These are phyloP conservation scores for Nixonia krombeini DNA, from an alignment of 1,140 invertebrate genomes.

Conservation along the genomic window DNA sequence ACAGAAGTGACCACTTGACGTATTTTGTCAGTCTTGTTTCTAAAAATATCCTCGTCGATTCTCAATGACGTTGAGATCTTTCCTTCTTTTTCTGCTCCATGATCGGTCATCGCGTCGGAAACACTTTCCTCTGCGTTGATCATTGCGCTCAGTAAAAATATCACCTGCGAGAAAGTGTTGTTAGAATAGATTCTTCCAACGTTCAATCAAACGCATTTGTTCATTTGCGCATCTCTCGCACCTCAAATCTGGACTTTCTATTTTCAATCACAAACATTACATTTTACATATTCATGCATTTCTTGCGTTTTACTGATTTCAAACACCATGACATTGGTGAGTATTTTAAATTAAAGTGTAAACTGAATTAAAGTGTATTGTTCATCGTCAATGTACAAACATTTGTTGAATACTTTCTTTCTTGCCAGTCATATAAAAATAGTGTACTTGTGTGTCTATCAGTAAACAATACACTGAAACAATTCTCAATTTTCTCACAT, in stretches of 20 bases:
- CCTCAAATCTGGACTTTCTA: background rate
- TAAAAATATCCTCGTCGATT: slow-evolving; percentile 52
- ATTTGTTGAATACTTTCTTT: too few species aligned
- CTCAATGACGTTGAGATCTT: slow-evolving; percentile 68
- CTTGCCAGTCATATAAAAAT: too few species aligned
- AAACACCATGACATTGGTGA: too few species aligned
- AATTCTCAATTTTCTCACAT: too few species aligned
- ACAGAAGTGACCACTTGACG: slow-evolving; percentile 31
- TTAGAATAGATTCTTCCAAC: background rate
- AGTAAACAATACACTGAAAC: too few species aligned
- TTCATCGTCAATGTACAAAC: too few species aligned
- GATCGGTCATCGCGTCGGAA: slow-evolving; percentile 31
- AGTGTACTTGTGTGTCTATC: too few species aligned
- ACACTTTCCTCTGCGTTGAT: slow-evolving; percentile 27
- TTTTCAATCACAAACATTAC: background rate
- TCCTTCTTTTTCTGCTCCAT: slow-evolving; percentile 44
- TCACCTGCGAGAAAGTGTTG: slow-evolving; percentile 14
- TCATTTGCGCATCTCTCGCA: too few species aligned
- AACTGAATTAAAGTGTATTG: too few species aligned
- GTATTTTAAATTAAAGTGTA: too few species aligned
- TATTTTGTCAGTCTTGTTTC: slow-evolving; percentile 69
- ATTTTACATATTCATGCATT: background rate
- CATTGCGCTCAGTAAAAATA: slow-evolving; percentile 21
- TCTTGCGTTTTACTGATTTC: too few species aligned
- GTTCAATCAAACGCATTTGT: too few species aligned